Evolutionary conservation across 2,888 invertebrate species (phyloP).

Genomic region (Tinea pellionella): DNA sequence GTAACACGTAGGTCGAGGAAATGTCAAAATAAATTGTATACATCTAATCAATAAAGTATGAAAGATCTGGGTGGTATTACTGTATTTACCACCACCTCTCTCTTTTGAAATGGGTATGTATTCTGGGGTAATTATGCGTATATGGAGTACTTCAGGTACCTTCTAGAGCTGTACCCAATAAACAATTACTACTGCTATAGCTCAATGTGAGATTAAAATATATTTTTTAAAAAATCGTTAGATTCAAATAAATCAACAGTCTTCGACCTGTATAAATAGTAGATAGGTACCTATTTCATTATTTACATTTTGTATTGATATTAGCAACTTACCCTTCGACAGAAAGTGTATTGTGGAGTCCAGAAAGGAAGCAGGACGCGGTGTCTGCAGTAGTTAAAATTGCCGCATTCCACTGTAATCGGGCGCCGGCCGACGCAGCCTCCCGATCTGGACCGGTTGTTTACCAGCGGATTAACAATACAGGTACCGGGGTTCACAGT

Average conservation of each 20-base stretch:
- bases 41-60: neutral
- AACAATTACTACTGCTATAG: no score
- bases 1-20: neutral
- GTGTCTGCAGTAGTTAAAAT: constrained; percentile 67
- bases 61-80: neutral
- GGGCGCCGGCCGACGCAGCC: constrained; percentile 61
- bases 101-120: neutral
- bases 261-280: no score
- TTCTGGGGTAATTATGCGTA: no score
- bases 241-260: no score
- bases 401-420: constrained; percentile 65
- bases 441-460: constrained; percentile 37
- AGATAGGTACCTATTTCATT: no score
- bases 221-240: no score
- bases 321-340: neutral
- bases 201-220: no score
- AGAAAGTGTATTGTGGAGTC: neutral
- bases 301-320: no score
- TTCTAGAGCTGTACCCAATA: no score
- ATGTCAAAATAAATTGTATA: neutral
- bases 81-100: neutral
- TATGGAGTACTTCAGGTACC: no score
- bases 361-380: constrained; percentile 40
- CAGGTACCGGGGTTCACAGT: constrained; percentile 23
- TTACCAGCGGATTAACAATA: constrained; percentile 26